These are phyloP conservation scores for Ichneumon xanthorius DNA, from an alignment of 2,888 invertebrate species.

Conservation along the genomic window DNA sequence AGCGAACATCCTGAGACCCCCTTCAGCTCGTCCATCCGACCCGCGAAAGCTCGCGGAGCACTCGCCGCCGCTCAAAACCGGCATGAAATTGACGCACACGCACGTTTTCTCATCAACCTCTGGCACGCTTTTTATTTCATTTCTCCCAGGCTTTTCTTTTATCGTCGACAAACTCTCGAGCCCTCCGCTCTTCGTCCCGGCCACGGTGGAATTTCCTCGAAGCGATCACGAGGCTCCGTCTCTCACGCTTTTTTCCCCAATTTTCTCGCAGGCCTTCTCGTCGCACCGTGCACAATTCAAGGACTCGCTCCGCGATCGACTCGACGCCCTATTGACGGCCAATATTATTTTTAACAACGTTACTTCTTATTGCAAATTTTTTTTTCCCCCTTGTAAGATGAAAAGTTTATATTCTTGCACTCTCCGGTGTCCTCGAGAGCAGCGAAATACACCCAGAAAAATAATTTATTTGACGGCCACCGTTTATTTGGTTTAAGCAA, in stretches of 20 bases:
- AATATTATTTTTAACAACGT: slow-evolving; percentile 22
- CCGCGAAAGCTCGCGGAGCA: not conserved
- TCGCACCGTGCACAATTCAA: not conserved
- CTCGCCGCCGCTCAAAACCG: slow-evolving; percentile 26
- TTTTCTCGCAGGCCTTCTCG: not conserved
- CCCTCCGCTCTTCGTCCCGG: not conserved
- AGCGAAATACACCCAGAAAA: too few species aligned
- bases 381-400: not conserved
- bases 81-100: slow-evolving; percentile 16
- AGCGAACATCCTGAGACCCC: slow-evolving; percentile 19
- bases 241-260: slow-evolving; percentile 7
- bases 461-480: too few species aligned
- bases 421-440: too few species aligned
- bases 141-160: not conserved
- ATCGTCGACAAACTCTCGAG: not conserved
- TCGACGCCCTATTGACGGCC: not conserved
- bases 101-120: not conserved
- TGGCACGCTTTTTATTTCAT: not conserved
- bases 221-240: slow-evolving; percentile 15
- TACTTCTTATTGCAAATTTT: not conserved
- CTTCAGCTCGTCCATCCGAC: not conserved
- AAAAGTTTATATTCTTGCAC: too few species aligned
- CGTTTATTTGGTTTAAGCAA: too few species aligned
- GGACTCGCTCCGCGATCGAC: not conserved
- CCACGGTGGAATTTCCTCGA: not conserved